Percentiles rank a stretch among this genome's conserved stretches.
phyloP scores from a whole-genome alignment of 2,113 vertebrate species.

The Kobus ellipsiprymnus region DNA sequence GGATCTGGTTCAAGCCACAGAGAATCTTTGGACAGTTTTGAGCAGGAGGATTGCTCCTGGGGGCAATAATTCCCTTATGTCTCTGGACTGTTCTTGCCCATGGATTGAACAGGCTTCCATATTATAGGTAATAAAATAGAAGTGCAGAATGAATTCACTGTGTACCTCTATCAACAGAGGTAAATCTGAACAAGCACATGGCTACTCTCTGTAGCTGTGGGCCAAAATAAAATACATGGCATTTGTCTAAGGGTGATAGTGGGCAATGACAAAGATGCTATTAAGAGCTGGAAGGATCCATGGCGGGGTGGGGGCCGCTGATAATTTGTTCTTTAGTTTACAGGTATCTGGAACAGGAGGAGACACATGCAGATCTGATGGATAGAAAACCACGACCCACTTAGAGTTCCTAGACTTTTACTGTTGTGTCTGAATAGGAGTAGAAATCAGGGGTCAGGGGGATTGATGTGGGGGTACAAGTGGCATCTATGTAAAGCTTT shows the following conservation, averaged over 20 bases:
- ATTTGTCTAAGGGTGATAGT: not conserved
- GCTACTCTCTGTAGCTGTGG: not conserved
- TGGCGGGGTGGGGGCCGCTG: not conserved
- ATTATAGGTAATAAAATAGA: not conserved
- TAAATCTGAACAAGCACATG: not conserved
- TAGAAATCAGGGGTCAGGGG: not conserved
- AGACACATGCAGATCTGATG: not conserved
- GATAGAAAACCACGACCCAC: not conserved
- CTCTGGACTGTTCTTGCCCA: not conserved
- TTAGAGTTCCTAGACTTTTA: not conserved
- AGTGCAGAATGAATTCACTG: not conserved
- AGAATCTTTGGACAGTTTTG: not conserved
- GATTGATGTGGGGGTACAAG: not conserved
- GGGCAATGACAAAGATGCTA: not conserved
- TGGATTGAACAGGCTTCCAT: not conserved
- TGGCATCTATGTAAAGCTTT: not conserved
- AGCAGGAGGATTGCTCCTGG: not conserved
- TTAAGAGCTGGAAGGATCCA: not conserved
- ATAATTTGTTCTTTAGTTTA: not conserved
- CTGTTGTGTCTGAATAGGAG: not conserved
- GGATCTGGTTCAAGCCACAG: not conserved
- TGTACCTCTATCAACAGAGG: not conserved
- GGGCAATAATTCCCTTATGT: not conserved
- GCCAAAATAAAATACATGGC: not conserved
- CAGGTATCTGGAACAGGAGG: not conserved